phyloP scores from a whole-genome alignment of 2,888 invertebrate genomes.

The Anorthoa munda region DNA sequence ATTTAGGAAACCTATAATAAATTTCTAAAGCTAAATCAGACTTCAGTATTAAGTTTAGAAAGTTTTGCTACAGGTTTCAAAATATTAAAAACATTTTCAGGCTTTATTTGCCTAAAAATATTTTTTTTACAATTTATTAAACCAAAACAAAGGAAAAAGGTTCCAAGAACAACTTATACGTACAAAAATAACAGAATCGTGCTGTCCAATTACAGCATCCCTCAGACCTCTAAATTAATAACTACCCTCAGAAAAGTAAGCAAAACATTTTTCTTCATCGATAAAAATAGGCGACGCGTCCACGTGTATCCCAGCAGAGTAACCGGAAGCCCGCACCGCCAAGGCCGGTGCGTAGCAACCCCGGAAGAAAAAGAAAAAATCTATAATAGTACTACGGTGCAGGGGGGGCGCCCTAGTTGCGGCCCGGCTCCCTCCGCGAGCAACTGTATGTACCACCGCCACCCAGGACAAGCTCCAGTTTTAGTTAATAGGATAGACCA shows the following conservation, averaged over 20 bases:
- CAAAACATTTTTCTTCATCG: conserved; percentile 65
- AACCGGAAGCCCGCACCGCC: conserved; percentile 81
- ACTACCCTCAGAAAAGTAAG: conserved; percentile 53
- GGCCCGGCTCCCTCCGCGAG: conserved; percentile 61
- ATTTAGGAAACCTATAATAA: background rate
- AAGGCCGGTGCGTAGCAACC: conserved; percentile 85
- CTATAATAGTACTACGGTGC: conserved; percentile 82
- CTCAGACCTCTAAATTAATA: conserved; percentile 60
- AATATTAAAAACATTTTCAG: background rate
- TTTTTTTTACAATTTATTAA: too few species aligned
- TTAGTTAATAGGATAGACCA: conserved; percentile 50
- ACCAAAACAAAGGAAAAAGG: background rate
- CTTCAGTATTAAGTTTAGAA: background rate
- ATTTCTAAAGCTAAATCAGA: background rate
- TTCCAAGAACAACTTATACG: background rate
- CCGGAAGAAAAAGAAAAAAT: conserved; percentile 83
- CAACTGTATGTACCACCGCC: conserved; percentile 59
- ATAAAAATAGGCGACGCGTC: conserved; percentile 73
- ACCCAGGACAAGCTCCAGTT: conserved; percentile 49
- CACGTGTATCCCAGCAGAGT: conserved; percentile 78
- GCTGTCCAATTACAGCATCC: conserved; percentile 46
- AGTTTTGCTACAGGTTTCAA: background rate
- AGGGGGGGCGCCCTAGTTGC: conserved; percentile 75
- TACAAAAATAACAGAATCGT: conserved; percentile 39
- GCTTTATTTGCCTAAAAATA: too few species aligned